Conservation (phyloP, 2,113 vertebrate species). For the Cathartes aura region DNA sequence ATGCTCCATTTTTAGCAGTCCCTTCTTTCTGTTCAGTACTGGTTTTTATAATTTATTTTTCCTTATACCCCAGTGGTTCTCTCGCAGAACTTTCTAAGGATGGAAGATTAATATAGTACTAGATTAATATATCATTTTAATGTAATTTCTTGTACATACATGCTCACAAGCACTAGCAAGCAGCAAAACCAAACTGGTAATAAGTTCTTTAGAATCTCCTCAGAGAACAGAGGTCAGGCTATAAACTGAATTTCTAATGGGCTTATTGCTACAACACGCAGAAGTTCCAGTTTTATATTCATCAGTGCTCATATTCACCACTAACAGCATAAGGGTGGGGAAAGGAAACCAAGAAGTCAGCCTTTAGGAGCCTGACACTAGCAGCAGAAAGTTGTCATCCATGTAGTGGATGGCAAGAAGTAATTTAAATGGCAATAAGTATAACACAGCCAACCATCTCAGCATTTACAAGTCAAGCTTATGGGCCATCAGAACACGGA, state of each 20-base stretch:
- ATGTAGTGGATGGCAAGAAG: background rate
- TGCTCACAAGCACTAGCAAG: background rate
- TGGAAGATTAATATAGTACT: background rate
- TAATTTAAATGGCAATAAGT: background rate
- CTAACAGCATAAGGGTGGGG: background rate
- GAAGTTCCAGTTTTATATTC: background rate
- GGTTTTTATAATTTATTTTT: background rate
- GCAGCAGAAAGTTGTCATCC: background rate
- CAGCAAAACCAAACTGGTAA: background rate
- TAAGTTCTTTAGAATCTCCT: background rate
- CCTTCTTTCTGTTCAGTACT: background rate
- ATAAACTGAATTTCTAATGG: background rate
- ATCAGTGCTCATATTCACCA: fast-evolving
- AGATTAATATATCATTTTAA: background rate
- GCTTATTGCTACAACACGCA: background rate
- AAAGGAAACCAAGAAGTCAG: background rate
- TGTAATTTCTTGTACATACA: background rate
- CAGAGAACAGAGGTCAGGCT: background rate
- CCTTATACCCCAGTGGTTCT: background rate
- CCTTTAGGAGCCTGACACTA: background rate
- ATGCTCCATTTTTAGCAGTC: background rate
- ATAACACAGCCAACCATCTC: background rate
- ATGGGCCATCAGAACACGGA: background rate
- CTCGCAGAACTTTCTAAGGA: background rate
- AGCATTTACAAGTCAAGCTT: background rate